Base-by-base conservation (phyloP, 2,888 invertebrate genomes). In the Ophion costatus region DNA sequence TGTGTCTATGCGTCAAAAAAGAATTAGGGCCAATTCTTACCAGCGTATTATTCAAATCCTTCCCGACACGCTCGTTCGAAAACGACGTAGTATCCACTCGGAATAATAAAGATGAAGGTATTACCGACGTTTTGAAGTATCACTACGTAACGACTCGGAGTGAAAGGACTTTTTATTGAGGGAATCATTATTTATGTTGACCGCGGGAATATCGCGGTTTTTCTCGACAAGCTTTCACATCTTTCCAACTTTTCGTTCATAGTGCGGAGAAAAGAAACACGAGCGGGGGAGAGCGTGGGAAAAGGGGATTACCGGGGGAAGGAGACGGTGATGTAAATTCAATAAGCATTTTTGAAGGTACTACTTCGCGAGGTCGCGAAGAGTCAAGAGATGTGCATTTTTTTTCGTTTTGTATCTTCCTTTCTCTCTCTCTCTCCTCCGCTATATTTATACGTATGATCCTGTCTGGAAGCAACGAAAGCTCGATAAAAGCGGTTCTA, bases 341-440 rank as follows among this genome's bases (percentile, higher is more conserved):
- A 78, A 81, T 81, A 74, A 84, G 73, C 61, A 63, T 77, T 59
- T 74, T 70, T 51, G 66, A 71, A 83, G 59, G 45, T 75, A 73
- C 66, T 83, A 64, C 79, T 66, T 14, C 14, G 0, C 59, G 45
- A 57, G 69, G 33, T 74, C 45, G 38, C 56, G n/a, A 24, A 75
- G 45, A 61, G 75, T 59, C 45, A 33, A 79, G 70, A 81, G 77
- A 81, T 70, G 78, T 66, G 51, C 74, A 70, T 79, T 78, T 81
- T 63, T 78, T 75, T 45, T 81, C 78, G 69, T 70, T 63, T 14
- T 51, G 11, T 51, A 33, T 22, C 38, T 66, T 17, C 45, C 20
- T 51, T 29, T 63, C 24, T 29, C 14, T 11, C 57, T n/a, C 11
- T 57, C 14, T 29, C 11, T n/a, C 24, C n/a, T n/a, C 17, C 70